phyloP scores from a whole-genome alignment of 2,888 invertebrate species.

The Dryobotodes eremita region DNA sequence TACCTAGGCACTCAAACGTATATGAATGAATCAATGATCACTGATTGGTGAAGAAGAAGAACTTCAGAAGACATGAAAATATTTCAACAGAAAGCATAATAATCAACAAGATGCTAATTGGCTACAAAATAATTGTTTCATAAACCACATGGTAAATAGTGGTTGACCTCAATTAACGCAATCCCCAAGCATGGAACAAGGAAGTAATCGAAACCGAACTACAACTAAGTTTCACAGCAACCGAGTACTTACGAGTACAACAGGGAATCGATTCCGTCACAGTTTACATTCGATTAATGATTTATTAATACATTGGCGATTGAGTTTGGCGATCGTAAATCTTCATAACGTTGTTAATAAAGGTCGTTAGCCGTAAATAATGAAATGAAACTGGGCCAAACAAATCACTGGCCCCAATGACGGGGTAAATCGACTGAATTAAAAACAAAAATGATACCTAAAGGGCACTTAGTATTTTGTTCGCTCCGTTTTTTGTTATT shows the following conservation, averaged over 20 bases:
- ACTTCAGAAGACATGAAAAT: background rate
- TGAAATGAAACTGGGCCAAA: constrained; percentile 71
- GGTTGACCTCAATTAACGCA: constrained; percentile 29
- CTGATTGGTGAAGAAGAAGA: too few species aligned
- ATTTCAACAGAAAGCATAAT: background rate
- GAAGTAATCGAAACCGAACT: constrained; percentile 34
- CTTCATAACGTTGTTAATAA: constrained; percentile 75
- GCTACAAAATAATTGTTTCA: background rate
- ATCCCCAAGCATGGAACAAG: constrained; percentile 8
- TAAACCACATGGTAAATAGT: constrained; percentile 2
- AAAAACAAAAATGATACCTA: constrained; percentile 56
- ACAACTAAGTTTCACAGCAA: constrained; percentile 20
- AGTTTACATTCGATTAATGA: constrained; percentile 55
- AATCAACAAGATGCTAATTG: background rate
- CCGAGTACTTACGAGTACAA: background rate
- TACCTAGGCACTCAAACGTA: too few species aligned
- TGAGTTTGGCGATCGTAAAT: constrained; percentile 69
- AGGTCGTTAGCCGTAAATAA: constrained; percentile 73
- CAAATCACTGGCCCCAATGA: constrained; percentile 70
- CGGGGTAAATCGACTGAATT: constrained; percentile 65
- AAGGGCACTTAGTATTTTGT: constrained; percentile 24
- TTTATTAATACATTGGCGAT: constrained; percentile 64
- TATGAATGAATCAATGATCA: background rate
- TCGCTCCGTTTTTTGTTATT: background rate
- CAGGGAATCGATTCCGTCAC: constrained; percentile 21